These are phyloP conservation scores for Caretta caretta DNA, from an alignment of 2,113 vertebrate genomes.

Conservation along the genomic window DNA sequence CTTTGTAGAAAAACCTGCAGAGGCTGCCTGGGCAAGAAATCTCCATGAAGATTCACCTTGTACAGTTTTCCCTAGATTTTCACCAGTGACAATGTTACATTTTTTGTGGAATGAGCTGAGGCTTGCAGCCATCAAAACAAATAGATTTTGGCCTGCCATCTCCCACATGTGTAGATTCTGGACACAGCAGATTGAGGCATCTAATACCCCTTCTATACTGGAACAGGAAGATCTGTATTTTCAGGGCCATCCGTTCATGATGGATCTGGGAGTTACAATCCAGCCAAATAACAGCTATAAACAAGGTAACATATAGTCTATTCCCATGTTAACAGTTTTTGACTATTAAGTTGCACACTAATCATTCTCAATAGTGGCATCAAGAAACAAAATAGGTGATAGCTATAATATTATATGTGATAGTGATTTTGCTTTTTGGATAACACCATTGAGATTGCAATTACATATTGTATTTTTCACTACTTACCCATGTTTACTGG, in stretches of 20 bases:
- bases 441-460: background rate
- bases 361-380: accelerated
- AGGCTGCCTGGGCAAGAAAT: background rate
- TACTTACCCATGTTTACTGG: background rate
- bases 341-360: background rate
- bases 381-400: background rate
- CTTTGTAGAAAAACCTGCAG: background rate
- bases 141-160: background rate
- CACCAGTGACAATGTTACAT: background rate
- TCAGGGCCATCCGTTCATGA: background rate
- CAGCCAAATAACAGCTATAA: background rate
- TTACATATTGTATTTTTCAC: background rate
- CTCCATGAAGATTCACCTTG: background rate
- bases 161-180: background rate
- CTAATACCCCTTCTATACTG: background rate
- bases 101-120: background rate
- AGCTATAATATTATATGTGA: background rate
- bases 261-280: background rate
- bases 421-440: background rate
- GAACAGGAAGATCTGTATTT: background rate
- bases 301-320: background rate
- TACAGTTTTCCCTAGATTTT: background rate
- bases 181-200: background rate
- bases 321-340: background rate
- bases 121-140: background rate